Percentiles rank a stretch among this genome's conserved stretches.
Conservation (phyloP, 37 sponge, comb jelly and placozoan genomes). For the Lycopodina hypogea region DNA sequence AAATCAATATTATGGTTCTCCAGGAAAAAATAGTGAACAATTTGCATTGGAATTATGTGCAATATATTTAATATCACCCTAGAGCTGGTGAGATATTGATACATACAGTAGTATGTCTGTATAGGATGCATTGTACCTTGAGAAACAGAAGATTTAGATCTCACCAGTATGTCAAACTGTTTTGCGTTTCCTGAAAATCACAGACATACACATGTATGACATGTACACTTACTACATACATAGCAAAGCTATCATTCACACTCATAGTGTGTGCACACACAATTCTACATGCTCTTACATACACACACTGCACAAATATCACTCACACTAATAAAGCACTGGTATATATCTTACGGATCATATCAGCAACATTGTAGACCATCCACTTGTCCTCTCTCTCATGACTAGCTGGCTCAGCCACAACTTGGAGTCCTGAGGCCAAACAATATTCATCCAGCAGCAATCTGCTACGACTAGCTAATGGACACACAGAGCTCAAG, state of each 20-base stretch:
- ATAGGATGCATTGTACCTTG: slow-evolving; percentile 5
- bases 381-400: neutral
- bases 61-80: no score
- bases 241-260: neutral
- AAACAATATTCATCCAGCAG: neutral
- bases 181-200: neutral
- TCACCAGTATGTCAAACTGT: neutral
- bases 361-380: slow-evolving; percentile 1
- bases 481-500: slow-evolving; percentile 67
- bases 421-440: neutral
- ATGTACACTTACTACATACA: no score
- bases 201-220: neutral
- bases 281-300: neutral
- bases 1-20: no score
- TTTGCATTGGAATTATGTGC: no score
- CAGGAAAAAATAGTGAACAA: no score
- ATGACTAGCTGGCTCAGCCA: neutral
- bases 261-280: no score
- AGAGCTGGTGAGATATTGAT: no score
- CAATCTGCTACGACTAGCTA: slow-evolving; percentile 42
- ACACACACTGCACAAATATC: slow-evolving; percentile 9
- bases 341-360: slow-evolving; percentile 1
- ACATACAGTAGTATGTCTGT: no score
- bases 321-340: neutral
- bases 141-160: neutral